Evolutionary conservation across 2,113 vertebrate genomes (phyloP), one percentile per base, ranked within the genome.

Genomic region (Ornithorhynchus anatinus): DNA sequence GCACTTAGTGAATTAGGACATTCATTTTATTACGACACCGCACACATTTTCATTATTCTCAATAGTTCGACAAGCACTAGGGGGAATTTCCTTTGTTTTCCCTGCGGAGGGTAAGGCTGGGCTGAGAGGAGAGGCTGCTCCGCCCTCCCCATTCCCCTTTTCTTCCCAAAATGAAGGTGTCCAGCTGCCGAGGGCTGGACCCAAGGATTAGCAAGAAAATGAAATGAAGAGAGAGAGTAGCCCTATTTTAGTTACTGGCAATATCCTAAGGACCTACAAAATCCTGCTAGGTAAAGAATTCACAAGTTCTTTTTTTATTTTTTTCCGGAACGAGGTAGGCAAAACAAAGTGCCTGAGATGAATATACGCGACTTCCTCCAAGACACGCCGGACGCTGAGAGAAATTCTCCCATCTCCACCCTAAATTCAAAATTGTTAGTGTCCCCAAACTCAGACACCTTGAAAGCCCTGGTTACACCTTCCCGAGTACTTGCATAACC

Each of bases 11-110:
- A 85, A 85, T 82, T 74, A 32, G 25, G 56, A 77, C 37, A 4
- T 77, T 88, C 84, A 81, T 62, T 61, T 59, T 83, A 81, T 65
- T 74, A 82, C 80, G 66, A 66, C 11, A 70, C 69, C 20, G 51
- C 42, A 77, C 60, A 71, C 60, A 72, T 69, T 79, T 42, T 78
- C 81, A 61, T 57, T 87, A 77, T 82, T 84, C 84, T 85, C 88
- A 73, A 7, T 6, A 79, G 78, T 88, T 65, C 69, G 80, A 85
- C 81, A 68, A 81, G 74, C 80, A 63, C 80, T 10, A 40, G 44
- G 57, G 81, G 72, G 75, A 81, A 77, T 48, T 71, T n/a, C 59
- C 56, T 16, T 47, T 35, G 47, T 52, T 72, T 52, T 45, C 60
- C 35, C 29, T 42, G 58, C 75, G 48, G 73, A 79, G 75, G 57